Evolutionary conservation across 1,140 invertebrate genomes (phyloP).

Genomic region (Zaprionus capensis): DNA sequence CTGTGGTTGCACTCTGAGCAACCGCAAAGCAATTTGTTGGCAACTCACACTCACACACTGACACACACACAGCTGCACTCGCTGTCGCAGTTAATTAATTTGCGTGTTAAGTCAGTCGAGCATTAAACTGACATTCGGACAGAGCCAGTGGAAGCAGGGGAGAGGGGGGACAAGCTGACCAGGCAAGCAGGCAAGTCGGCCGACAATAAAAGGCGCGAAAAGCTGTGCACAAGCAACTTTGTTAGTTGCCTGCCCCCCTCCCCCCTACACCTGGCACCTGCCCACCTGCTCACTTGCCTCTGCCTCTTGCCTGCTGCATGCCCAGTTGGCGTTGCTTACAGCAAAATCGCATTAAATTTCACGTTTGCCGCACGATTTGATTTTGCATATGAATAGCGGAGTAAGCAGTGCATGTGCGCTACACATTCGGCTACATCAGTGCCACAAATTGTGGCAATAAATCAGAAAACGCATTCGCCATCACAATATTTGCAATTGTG

Average conservation of each 20-base stretch:
- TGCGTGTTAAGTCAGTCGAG: conserved; percentile 55
- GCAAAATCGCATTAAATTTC: conserved; percentile 74
- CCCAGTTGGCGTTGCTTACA: conserved; percentile 60
- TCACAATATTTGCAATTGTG: conserved; percentile 74
- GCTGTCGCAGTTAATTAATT: conserved; percentile 59
- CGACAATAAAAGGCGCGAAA: conserved; percentile 50
- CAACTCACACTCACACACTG: conserved; percentile 17
- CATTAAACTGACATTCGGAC: conserved; percentile 53
- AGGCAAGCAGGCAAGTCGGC: conserved; percentile 7
- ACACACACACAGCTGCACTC: conserved; percentile 25
- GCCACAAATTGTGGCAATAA: conserved; percentile 68
- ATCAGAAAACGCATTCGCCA: conserved; percentile 57
- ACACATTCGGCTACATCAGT: conserved; percentile 29
- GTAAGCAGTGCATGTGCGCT: conserved; percentile 2
- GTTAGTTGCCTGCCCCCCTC: conserved; percentile 1
- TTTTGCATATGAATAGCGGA: conserved; percentile 40
- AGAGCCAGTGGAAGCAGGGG: conserved; percentile 12
- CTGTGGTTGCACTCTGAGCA: conserved; percentile 22
- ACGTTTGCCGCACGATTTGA: conserved; percentile 61
- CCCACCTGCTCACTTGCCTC: too few relatives aligned
- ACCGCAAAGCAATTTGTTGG: conserved; percentile 61
- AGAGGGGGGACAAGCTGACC: conserved; percentile 13
- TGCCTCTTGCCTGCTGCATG: conserved; percentile 2
- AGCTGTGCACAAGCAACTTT: conserved; percentile 38
- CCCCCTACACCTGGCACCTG: not conserved